These are phyloP conservation scores for Caenorhabditis sp. DNA, from an alignment of 2,888 invertebrate species.

Conservation along the genomic window DNA sequence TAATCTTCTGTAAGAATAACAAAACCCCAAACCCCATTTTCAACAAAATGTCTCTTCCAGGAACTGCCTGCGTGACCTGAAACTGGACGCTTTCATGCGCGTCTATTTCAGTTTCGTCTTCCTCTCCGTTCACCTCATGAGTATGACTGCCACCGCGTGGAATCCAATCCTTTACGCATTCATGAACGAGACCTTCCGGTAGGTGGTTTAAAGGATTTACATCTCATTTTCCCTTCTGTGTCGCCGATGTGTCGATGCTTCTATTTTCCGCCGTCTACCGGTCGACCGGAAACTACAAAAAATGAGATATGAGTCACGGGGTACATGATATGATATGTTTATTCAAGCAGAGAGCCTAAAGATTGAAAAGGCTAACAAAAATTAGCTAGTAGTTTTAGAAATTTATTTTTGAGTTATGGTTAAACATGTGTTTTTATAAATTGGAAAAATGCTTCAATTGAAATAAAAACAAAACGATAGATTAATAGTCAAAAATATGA, in stretches of 20 bases:
- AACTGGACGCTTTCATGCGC: slow-evolving; percentile 85
- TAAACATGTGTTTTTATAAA: too few relatives aligned
- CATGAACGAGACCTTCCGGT: slow-evolving; percentile 88
- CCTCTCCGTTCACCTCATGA: slow-evolving; percentile 91
- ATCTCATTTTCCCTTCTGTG: slow-evolving; percentile 8
- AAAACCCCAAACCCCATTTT: not conserved
- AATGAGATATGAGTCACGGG: not conserved
- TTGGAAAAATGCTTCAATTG: too few relatives aligned
- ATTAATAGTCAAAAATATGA: too few relatives aligned
- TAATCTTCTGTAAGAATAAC: slow-evolving; percentile 90
- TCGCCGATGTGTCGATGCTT: not conserved
- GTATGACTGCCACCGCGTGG: slow-evolving; percentile 87
- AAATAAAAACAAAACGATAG: too few relatives aligned
- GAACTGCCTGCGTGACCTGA: slow-evolving; percentile 78
- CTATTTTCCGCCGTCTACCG: not conserved
- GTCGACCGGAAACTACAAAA: not conserved
- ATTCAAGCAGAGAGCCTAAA: too few relatives aligned
- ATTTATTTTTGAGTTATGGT: too few relatives aligned
- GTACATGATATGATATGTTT: not conserved
- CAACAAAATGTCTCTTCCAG: slow-evolving; percentile 55
- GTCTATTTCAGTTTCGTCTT: slow-evolving; percentile 92
- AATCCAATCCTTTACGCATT: slow-evolving; percentile 96
- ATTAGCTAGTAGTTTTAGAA: too few relatives aligned
- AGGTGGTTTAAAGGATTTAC: slow-evolving; percentile 41
- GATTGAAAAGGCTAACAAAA: too few relatives aligned